phyloP scores from a whole-genome alignment of 2,113 vertebrate species.

The Lagopus muta region DNA sequence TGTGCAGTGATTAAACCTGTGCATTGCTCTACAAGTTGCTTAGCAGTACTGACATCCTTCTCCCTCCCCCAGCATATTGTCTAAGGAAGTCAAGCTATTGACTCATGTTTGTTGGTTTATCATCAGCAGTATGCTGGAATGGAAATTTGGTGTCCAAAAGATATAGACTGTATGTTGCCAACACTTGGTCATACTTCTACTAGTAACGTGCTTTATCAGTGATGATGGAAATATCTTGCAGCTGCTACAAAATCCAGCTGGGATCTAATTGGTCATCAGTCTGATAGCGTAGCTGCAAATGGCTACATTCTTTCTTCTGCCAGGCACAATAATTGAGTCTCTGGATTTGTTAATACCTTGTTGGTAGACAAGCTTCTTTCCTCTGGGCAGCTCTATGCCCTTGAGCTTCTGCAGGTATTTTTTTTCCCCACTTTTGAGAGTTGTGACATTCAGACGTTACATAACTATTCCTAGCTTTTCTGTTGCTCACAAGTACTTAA shows the following conservation, averaged over 20 bases:
- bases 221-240: constrained; percentile 17
- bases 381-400: not conserved
- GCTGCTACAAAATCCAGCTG: constrained; percentile 17
- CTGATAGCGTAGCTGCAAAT: constrained; percentile 4
- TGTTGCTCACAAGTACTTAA: not conserved
- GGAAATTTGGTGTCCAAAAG: not conserved
- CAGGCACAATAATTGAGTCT: not conserved
- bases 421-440: not conserved
- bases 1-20: not conserved
- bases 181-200: constrained; percentile 5
- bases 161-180: not conserved
- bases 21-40: not conserved
- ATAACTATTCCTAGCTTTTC: not conserved
- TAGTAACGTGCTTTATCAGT: not conserved
- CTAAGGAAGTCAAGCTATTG: not conserved
- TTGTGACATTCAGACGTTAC: not conserved
- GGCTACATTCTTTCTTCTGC: constrained; percentile 11
- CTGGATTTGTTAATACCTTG: constrained; percentile 21
- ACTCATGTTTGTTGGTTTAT: not conserved
- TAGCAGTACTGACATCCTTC: constrained; percentile 1
- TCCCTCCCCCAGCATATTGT: not conserved
- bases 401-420: not conserved
- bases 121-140: not conserved
- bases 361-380: not conserved
- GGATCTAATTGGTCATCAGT: constrained; percentile 20